Conservation (phyloP, 2,888 invertebrate genomes). For the Thyatira batis region DNA sequence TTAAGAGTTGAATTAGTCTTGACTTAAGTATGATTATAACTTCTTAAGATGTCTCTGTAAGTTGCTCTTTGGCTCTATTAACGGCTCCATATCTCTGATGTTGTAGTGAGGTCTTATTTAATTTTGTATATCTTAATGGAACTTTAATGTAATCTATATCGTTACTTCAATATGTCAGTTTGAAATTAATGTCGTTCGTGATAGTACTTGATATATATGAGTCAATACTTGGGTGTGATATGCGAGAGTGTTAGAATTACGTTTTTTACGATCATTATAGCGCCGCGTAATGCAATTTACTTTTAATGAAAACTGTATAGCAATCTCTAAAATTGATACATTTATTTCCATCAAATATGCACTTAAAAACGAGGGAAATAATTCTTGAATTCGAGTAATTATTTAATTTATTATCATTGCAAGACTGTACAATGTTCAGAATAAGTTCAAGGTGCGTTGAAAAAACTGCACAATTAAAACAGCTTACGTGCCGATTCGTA, state of each 20-base stretch:
- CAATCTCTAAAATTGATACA: too few relatives aligned
- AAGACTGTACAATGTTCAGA: constrained; percentile 18
- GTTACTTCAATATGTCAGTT: not conserved
- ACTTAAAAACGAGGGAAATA: not conserved
- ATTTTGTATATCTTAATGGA: constrained; percentile 38
- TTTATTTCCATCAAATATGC: too few relatives aligned
- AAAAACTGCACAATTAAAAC: constrained; percentile 67
- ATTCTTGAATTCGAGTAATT: not conserved
- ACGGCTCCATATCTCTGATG: constrained; percentile 31
- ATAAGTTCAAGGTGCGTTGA: constrained; percentile 67
- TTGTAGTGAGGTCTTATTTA: constrained; percentile 33
- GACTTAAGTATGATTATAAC: constrained; percentile 72
- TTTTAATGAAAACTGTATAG: too few relatives aligned
- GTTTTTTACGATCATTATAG: too few relatives aligned
- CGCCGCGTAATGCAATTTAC: too few relatives aligned
- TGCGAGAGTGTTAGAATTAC: too few relatives aligned
- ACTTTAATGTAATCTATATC: constrained; percentile 13
- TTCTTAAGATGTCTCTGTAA: constrained; percentile 60
- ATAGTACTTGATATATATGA: not conserved
- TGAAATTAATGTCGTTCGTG: not conserved
- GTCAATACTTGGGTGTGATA: too few relatives aligned
- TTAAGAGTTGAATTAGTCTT: constrained; percentile 75
- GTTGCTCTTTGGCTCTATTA: constrained; percentile 44
- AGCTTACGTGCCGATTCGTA: constrained; percentile 64
- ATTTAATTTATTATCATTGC: not conserved